Percentiles rank a stretch among this genome's conserved stretches.
Conservation (phyloP, 2,888 invertebrate species). For the Sarcophaga subvicina region DNA sequence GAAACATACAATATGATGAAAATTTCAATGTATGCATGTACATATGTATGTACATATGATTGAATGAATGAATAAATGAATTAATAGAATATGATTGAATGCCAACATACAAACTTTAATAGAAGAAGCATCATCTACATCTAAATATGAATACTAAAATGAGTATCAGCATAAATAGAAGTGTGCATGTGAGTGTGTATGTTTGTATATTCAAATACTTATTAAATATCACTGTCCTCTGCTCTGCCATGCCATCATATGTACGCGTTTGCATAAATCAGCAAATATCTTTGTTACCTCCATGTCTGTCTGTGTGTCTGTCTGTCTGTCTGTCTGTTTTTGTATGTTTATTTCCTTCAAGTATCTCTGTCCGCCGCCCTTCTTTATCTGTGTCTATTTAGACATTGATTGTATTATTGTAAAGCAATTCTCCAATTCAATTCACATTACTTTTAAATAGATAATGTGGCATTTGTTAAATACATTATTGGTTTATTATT, state of each 20-base stretch:
- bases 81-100: conserved; percentile 39
- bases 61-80: conserved; percentile 12
- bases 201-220: not conserved
- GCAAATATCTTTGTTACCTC: conserved; percentile 49
- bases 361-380: conserved; percentile 17
- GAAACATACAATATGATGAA: not conserved
- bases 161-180: not conserved
- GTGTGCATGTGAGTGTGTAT: not conserved
- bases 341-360: conserved; percentile 11
- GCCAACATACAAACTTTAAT: conserved; percentile 25
- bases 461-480: conserved; percentile 32
- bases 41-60: conserved; percentile 25
- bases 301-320: not conserved
- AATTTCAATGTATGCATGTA: conserved; percentile 26
- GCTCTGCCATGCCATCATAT: not conserved
- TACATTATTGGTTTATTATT: not conserved
- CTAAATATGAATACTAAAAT: not conserved
- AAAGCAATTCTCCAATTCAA: conserved; percentile 1
- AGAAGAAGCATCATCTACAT: not conserved
- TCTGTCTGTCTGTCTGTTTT: not conserved
- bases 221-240: not conserved
- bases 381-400: conserved; percentile 19
- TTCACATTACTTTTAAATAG: not conserved
- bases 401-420: conserved; percentile 41
- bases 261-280: conserved; percentile 37